Percentiles rank a stretch among this genome's conserved stretches.
phyloP scores from a whole-genome alignment of 2,888 invertebrate species.

The Lepidonotus clava region DNA sequence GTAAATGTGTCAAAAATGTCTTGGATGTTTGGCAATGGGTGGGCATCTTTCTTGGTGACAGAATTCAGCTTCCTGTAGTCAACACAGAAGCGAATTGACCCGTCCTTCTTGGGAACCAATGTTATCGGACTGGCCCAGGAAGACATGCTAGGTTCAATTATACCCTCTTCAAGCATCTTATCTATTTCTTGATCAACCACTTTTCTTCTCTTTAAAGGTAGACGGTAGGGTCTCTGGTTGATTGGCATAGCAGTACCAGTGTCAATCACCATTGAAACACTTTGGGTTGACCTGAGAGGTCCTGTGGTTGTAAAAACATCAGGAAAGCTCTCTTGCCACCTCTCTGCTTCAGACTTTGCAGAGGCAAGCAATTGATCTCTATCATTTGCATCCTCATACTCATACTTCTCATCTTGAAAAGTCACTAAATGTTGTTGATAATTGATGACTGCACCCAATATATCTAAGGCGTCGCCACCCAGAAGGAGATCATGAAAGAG shows the following conservation, averaged over 20 bases:
- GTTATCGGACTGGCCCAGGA: neutral
- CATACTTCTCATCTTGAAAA: neutral
- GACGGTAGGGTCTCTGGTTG: neutral
- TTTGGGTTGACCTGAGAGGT: neutral
- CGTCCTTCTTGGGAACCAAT: neutral
- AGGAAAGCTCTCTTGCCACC: neutral
- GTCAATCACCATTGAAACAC: neutral
- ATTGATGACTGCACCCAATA: neutral
- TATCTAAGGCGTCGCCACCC: neutral
- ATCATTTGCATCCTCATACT: neutral
- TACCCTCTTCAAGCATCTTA: neutral
- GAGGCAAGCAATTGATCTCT: neutral
- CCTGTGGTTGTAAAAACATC: neutral
- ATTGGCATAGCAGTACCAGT: neutral
- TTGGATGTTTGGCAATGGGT: slow-evolving; percentile 59
- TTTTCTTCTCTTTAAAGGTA: neutral
- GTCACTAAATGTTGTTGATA: neutral
- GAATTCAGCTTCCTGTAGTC: slow-evolving; percentile 58
- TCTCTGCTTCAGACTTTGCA: neutral
- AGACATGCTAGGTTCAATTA: neutral
- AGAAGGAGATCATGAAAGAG: neutral
- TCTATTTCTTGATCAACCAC: neutral
- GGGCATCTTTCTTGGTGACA: slow-evolving; percentile 49
- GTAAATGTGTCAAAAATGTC: slow-evolving; percentile 60
- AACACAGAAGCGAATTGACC: slow-evolving; percentile 55